These are phyloP conservation scores for Arbacia lixula DNA, from an alignment of 53 echinoderm and acorn worm genomes.

Conservation along the genomic window DNA sequence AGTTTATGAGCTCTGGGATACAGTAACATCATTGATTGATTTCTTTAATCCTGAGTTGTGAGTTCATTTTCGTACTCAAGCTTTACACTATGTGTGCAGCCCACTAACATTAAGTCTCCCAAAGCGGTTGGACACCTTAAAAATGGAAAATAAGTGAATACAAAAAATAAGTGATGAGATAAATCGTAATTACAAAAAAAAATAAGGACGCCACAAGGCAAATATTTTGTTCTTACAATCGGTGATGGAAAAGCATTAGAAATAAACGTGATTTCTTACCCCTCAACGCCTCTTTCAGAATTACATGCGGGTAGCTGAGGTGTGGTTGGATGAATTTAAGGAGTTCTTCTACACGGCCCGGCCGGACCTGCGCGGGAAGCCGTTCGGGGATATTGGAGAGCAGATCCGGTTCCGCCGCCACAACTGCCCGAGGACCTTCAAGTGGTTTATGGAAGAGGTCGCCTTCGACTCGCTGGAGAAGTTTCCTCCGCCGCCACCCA, in stretches of 20 bases:
- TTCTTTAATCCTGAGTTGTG: no score
- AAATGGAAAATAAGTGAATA: no score
- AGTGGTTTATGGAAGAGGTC: slow-evolving; percentile 97
- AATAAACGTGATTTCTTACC: no score
- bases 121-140: no score
- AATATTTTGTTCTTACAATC: neutral
- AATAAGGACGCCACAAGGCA: neutral
- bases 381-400: slow-evolving; percentile 79
- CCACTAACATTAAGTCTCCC: no score
- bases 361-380: slow-evolving; percentile 87
- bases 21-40: no score
- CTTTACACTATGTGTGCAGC: no score
- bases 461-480: slow-evolving; percentile 85
- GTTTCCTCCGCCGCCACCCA: slow-evolving; percentile 85
- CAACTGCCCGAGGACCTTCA: slow-evolving; percentile 84
- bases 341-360: slow-evolving; percentile 85
- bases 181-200: neutral
- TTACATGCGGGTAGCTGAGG: slow-evolving; percentile 95
- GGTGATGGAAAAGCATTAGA: neutral
- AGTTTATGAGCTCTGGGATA: no score
- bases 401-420: slow-evolving; percentile 78
- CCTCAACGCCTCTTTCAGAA: slow-evolving; percentile 76
- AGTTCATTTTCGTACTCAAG: no score
- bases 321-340: slow-evolving; percentile 94
- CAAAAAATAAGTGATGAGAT: no score